These are phyloP conservation scores for Neofelis nebulosa DNA, from an alignment of 2,113 vertebrate species.

Conservation along the genomic window DNA sequence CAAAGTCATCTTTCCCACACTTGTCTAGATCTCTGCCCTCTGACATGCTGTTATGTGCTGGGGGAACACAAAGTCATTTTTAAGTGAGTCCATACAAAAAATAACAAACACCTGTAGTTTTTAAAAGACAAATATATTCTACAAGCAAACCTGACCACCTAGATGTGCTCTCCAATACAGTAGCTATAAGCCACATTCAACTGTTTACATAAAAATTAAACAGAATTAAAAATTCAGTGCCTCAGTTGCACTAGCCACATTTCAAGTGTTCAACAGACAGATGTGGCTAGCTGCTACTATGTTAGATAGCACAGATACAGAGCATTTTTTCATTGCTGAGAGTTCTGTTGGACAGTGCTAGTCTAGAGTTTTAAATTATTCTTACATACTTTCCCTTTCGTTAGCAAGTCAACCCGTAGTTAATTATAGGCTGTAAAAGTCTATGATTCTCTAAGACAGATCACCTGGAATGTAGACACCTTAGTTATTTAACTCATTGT, in stretches of 20 bases:
- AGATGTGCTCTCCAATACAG: background rate
- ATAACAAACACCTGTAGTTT: background rate
- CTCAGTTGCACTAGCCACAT: conserved; percentile 4
- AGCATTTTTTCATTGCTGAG: background rate
- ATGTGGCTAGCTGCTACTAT: background rate
- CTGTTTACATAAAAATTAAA: conserved; percentile 26
- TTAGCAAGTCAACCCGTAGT: background rate
- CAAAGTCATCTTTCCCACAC: conserved; percentile 7
- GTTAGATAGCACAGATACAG: background rate
- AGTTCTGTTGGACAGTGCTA: background rate
- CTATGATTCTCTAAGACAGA: background rate
- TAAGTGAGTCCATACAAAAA: conserved; percentile 44
- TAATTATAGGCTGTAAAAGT: background rate
- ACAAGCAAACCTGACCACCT: background rate
- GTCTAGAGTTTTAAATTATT: background rate
- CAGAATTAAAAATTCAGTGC: conserved; percentile 13
- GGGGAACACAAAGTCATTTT: background rate
- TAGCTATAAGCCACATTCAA: background rate
- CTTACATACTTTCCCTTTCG: background rate
- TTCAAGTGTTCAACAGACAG: background rate
- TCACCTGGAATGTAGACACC: background rate
- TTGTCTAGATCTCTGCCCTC: background rate
- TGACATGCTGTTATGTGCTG: background rate
- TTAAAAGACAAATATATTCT: conserved; percentile 25
- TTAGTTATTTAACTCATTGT: conserved; percentile 18